Conservation (phyloP, 2,888 invertebrate genomes). For the Crematogaster levior region DNA sequence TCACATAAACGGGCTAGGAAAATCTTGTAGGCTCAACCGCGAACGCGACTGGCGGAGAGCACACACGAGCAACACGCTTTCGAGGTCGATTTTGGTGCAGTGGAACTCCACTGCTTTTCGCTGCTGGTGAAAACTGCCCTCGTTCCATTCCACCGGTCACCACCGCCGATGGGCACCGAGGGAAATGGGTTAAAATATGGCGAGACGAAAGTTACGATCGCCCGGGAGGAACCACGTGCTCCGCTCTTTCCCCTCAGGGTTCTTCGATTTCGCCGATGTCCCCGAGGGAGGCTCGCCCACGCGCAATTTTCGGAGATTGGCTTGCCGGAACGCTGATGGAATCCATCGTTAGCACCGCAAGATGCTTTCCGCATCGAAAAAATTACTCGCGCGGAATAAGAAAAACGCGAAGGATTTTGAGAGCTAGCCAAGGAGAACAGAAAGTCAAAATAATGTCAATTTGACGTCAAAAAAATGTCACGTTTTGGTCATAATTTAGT, state of each 20-base stretch:
- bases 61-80: constrained; percentile 51
- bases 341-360: neutral
- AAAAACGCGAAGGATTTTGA: neutral
- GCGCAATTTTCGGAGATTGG: constrained; percentile 25
- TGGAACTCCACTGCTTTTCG: constrained; percentile 56
- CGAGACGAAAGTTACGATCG: constrained; percentile 72
- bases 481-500: too few relatives aligned
- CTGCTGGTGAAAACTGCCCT: constrained; percentile 73
- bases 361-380: neutral
- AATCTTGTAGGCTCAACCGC: constrained; percentile 17
- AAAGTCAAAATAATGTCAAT: too few relatives aligned
- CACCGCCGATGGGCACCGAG: neutral
- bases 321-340: neutral
- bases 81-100: constrained; percentile 74
- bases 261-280: constrained; percentile 21
- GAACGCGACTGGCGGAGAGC: constrained; percentile 5
- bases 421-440: too few relatives aligned
- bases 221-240: constrained; percentile 43
- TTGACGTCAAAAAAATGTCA: too few relatives aligned
- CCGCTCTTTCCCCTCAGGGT: neutral
- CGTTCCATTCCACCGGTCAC: constrained; percentile 69
- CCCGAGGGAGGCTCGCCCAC: constrained; percentile 35
- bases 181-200: constrained; percentile 74
- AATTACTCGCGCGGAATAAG: constrained; percentile 12
- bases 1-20: neutral